Evolutionary conservation across 1,140 invertebrate genomes (phyloP).

Genomic region (Hyphantria cunea): DNA sequence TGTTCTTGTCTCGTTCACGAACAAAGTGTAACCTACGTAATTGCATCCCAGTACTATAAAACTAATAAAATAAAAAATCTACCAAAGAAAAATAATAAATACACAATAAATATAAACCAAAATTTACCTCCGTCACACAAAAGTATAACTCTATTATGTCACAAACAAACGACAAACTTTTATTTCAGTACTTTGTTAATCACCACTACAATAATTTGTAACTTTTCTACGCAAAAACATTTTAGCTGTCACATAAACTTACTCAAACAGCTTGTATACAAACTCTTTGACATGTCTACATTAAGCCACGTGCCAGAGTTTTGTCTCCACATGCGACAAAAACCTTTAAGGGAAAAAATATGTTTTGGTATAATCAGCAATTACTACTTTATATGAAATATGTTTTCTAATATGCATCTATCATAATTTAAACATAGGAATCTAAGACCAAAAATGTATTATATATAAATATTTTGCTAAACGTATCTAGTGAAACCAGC

Average conservation of each 20-base stretch:
- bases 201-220: slow-evolving; percentile 1
- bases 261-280: background rate
- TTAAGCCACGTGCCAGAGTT: background rate
- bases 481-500: too few relatives aligned
- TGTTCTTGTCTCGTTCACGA: too few relatives aligned
- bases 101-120: too few relatives aligned
- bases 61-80: too few relatives aligned
- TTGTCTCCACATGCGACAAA: background rate
- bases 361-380: background rate
- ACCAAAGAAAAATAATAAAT: too few relatives aligned
- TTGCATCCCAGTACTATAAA: too few relatives aligned
- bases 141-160: background rate
- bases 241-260: background rate
- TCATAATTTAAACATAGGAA: too few relatives aligned
- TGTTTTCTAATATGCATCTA: too few relatives aligned
- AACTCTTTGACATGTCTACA: background rate
- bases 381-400: background rate
- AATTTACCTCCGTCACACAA: too few relatives aligned
- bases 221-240: background rate
- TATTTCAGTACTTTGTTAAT: background rate
- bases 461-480: too few relatives aligned
- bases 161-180: background rate
- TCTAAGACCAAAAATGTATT: too few relatives aligned
- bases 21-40: too few relatives aligned
- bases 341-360: background rate